Base-by-base conservation (phyloP, 1,140 invertebrate genomes). In the Drosophila nigrodunni region DNA sequence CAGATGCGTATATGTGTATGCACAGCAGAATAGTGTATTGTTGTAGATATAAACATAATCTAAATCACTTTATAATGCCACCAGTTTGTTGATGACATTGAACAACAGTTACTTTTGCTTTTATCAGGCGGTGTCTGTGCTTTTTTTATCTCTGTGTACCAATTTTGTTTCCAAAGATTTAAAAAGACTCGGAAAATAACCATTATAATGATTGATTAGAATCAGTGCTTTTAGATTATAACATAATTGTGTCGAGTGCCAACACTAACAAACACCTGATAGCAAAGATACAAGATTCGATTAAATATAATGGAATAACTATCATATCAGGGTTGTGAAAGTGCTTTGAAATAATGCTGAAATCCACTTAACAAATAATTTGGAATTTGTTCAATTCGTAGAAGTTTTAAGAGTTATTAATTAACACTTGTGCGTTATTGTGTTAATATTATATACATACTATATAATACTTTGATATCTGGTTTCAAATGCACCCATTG, bases 51-150 rank as follows among this genome's bases (percentile, higher is more conserved):
- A 57, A 57, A 41, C 35, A 15, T 57, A 61, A 69, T 69, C 65
- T 74, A 57, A 61, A 69, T 61, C 41, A 37, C 13, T 74, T 74
- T 61, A 74, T 69, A 46, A 60, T 74, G 65, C 5, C 34, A 74
- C 69, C 61, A 61, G 34, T 55, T 47, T 68, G 30, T 66, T 73
- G 52, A 8, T 18, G 30, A 54, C 58, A 70, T 62, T 70, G 49
- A 18, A 10, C 50, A 54, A 18, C 25, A 5, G 9, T 37, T 21
- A 21, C 18, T 30, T 55, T 54, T 34, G 65, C 25, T 47, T 58
- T 41, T 64, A 52, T 10, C 13, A n/a, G 11, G 18, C 25, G 9
- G 8, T 61, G n/a, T 49, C 62, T 54, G 39, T 15, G 9, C 21
- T 18, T 11, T 18, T 11, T 43, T 49, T 72, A 66, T 66, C 61